These are phyloP conservation scores for Stenodera caucasica DNA, from an alignment of 2,888 invertebrate genomes.

Conservation along the genomic window DNA sequence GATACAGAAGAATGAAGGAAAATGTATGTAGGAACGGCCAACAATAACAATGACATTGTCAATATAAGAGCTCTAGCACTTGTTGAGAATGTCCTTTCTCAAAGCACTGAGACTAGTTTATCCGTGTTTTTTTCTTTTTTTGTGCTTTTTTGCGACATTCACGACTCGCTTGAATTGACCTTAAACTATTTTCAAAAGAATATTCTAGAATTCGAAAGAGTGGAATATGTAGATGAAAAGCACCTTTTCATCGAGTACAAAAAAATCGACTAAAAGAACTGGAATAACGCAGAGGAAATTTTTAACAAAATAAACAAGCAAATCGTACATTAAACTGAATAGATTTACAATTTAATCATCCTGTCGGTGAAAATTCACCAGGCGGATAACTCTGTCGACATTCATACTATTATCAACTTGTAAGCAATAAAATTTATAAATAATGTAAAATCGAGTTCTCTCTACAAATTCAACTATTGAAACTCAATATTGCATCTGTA, in stretches of 20 bases:
- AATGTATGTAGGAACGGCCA: not conserved
- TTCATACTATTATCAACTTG: not conserved
- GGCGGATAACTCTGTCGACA: not conserved
- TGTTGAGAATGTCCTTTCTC: not conserved
- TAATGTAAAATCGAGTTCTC: constrained; percentile 13
- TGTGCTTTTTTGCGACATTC: not conserved
- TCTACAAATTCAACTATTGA: not conserved
- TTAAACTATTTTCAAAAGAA: not conserved
- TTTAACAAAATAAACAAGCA: no score
- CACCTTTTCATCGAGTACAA: no score
- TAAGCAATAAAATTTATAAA: constrained; percentile 19
- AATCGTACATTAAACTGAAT: not conserved
- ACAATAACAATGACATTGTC: not conserved
- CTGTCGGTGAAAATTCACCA: constrained; percentile 1
- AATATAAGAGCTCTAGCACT: not conserved
- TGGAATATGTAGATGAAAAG: no score
- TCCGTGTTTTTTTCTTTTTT: not conserved
- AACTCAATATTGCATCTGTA: not conserved
- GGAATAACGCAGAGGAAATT: no score
- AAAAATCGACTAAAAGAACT: no score
- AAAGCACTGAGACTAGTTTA: not conserved
- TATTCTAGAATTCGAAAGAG: not conserved
- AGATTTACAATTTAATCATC: constrained; percentile 4
- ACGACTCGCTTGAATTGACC: not conserved
- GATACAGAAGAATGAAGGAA: not conserved